phyloP scores from a whole-genome alignment of 1,140 invertebrate genomes.

The Dendroctonus valens region DNA sequence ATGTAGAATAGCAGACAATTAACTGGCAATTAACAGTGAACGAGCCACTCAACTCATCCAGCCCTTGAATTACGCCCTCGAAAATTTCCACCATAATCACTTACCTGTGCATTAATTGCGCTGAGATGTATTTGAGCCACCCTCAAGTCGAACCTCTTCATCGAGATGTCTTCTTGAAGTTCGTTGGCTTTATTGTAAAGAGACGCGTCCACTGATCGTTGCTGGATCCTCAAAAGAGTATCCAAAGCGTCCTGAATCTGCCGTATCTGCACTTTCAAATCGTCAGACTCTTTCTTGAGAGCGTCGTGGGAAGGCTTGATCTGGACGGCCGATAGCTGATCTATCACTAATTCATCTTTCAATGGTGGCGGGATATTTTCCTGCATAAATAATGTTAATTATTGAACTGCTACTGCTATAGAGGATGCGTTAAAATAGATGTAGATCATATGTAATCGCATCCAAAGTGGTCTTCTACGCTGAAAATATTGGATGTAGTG shows the following conservation, averaged over 20 bases:
- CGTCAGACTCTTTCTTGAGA: slow-evolving; percentile 75
- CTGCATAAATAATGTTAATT: slow-evolving; percentile 46
- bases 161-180: slow-evolving; percentile 90
- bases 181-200: slow-evolving; percentile 93
- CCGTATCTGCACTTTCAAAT: slow-evolving; percentile 81
- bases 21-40: too few relatives aligned
- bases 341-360: slow-evolving; percentile 80
- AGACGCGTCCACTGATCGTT: slow-evolving; percentile 80
- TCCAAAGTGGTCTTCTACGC: too few relatives aligned
- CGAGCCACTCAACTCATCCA: too few relatives aligned
- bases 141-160: slow-evolving; percentile 89
- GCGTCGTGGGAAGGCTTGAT: slow-evolving; percentile 73
- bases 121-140: slow-evolving; percentile 88
- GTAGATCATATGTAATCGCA: too few relatives aligned
- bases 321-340: slow-evolving; percentile 72
- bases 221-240: slow-evolving; percentile 79
- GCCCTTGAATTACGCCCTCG: too few relatives aligned
- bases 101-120: slow-evolving; percentile 86
- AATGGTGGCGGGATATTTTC: slow-evolving; percentile 66
- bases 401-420: too few relatives aligned
- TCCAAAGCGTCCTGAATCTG: slow-evolving; percentile 85
- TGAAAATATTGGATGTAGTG: too few relatives aligned
- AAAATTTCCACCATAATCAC: too few relatives aligned
- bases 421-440: too few relatives aligned
- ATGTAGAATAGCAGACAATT: too few relatives aligned